These are phyloP conservation scores for Halyomorpha halys DNA, from an alignment of 1,140 invertebrate species.

Conservation along the genomic window DNA sequence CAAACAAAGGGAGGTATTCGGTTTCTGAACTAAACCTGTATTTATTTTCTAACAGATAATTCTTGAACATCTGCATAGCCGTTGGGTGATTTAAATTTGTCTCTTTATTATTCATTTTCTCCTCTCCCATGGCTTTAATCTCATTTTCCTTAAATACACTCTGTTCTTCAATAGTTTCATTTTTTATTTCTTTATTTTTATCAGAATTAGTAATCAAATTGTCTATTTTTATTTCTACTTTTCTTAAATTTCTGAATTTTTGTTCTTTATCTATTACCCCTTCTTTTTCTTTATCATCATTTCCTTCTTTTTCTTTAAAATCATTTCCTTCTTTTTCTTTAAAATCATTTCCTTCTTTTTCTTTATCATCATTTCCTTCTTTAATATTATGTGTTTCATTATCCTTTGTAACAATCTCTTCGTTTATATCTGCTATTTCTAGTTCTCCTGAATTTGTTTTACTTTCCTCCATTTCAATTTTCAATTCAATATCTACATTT, in stretches of 20 bases:
- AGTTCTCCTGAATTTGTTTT: neutral
- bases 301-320: constrained; percentile 15
- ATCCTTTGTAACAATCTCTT: neutral
- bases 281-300: constrained; percentile 12
- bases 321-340: constrained; percentile 11
- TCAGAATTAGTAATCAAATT: neutral
- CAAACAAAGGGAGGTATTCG: constrained; percentile 47
- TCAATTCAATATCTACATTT: too few relatives aligned
- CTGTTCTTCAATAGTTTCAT: neutral
- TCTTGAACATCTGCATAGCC: constrained; percentile 42
- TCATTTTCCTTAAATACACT: neutral
- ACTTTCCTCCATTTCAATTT: neutral
- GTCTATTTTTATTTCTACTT: neutral
- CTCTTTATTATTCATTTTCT: neutral
- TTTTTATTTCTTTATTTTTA: constrained; percentile 21
- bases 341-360: constrained; percentile 11
- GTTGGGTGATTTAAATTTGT: constrained; percentile 3
- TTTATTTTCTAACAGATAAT: constrained; percentile 44
- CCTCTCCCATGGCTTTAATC: neutral
- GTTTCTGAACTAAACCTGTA: constrained; percentile 42
- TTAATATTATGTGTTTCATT: neutral
- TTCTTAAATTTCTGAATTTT: neutral
- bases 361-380: constrained; percentile 19
- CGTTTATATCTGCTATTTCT: neutral
- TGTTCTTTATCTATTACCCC: neutral